Evolutionary conservation across 2,797 vertebrate genomes (phyloP).

Genomic region (Poecile montanus): DNA sequence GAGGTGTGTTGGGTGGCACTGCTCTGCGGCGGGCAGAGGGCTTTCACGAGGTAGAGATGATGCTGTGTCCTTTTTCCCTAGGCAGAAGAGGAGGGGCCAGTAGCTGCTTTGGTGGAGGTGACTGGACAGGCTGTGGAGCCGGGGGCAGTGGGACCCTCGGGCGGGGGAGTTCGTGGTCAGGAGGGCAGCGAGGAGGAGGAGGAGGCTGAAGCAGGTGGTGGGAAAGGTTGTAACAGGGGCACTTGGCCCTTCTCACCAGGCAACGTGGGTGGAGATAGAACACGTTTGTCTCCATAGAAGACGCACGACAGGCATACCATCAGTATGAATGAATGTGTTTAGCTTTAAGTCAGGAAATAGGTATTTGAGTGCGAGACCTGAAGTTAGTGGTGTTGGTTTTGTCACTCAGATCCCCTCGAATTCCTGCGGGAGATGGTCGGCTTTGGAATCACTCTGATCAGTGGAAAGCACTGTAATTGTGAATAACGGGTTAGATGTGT

Average conservation of each 20-base stretch:
- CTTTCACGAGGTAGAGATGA: fast-evolving
- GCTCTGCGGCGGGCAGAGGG: not conserved
- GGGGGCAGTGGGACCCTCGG: fast-evolving
- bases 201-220: not conserved
- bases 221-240: not conserved
- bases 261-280: fast-evolving
- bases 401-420: not conserved
- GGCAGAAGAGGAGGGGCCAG: not conserved
- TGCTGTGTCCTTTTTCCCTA: fast-evolving
- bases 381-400: not conserved
- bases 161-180: fast-evolving
- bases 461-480: not conserved
- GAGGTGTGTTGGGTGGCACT: not conserved
- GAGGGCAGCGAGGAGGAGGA: not conserved
- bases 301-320: fast-evolving
- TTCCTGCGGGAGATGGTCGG: not conserved
- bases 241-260: not conserved
- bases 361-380: not conserved
- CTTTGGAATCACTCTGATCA: not conserved
- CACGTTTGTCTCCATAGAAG: fast-evolving
- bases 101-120: not conserved
- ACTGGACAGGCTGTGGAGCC: not conserved
- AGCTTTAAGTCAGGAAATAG: not conserved
- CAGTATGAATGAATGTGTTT: not conserved
- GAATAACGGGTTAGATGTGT: not conserved